Percentiles rank a stretch among this genome's conserved stretches.
Conservation (phyloP, 2,113 vertebrate species). For the Cyprinodon brontotheroides region DNA sequence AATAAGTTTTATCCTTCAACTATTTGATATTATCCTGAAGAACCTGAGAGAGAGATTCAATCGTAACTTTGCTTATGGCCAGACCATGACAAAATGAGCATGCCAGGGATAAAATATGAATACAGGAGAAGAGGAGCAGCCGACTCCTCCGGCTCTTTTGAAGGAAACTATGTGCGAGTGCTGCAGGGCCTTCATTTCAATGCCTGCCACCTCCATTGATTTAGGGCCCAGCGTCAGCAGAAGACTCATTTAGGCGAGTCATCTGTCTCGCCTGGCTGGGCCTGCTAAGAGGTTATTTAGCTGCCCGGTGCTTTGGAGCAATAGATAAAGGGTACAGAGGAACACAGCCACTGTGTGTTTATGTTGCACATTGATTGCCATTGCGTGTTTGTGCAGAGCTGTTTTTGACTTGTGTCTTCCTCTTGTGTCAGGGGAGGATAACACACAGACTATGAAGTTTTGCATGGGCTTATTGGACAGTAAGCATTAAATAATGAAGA, state of each 20-base stretch:
- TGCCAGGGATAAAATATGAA: constrained; percentile 67
- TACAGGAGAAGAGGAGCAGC: constrained; percentile 39
- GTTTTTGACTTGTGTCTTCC: constrained; percentile 14
- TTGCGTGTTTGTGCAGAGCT: constrained; percentile 48
- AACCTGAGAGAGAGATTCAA: constrained; percentile 31
- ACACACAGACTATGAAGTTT: constrained; percentile 9
- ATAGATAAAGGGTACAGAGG: constrained; percentile 43
- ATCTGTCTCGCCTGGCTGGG: constrained; percentile 60
- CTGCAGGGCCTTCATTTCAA: constrained; percentile 67
- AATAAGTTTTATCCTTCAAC: background rate
- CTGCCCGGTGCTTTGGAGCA: constrained; percentile 40
- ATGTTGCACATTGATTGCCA: constrained; percentile 59
- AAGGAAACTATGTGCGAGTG: constrained; percentile 50
- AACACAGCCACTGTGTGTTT: constrained; percentile 43
- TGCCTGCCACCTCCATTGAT: constrained; percentile 69
- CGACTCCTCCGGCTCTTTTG: constrained; percentile 25
- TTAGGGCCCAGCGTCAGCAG: constrained; percentile 62
- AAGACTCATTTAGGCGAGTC: constrained; percentile 68
- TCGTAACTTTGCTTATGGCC: constrained; percentile 42
- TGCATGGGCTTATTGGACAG: constrained; percentile 30
- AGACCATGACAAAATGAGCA: constrained; percentile 38
- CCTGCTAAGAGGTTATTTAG: constrained; percentile 64
- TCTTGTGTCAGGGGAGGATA: constrained; percentile 21
- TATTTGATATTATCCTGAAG: constrained; percentile 27
- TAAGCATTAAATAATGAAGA: constrained; percentile 34